A percentile compares a stretch with the other conserved stretches of the same genome.
These are phyloP conservation scores for Ctenochaetus hawaiiensis DNA, from an alignment of 2,797 vertebrate genomes.

Conservation along the genomic window DNA sequence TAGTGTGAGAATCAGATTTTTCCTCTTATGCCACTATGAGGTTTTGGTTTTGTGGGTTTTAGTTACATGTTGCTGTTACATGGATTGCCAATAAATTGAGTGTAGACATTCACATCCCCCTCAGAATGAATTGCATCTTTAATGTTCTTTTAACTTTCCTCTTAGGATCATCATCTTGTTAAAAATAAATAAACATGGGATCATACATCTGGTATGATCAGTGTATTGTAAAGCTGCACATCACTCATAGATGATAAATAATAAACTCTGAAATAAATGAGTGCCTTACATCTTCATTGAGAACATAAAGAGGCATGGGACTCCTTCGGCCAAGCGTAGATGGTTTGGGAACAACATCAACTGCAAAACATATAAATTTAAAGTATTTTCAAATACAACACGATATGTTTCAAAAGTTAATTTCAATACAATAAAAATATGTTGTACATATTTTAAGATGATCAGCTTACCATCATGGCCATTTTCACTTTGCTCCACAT, in stretches of 20 bases:
- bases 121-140: no score
- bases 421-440: neutral
- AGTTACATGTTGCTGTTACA: no score
- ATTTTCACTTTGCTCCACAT: slow-evolving; percentile 89
- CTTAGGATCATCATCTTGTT: no score
- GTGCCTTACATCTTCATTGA: slow-evolving; percentile 92
- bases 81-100: no score
- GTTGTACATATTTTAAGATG: neutral
- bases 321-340: slow-evolving; percentile 78
- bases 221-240: neutral
- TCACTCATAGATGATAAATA: neutral
- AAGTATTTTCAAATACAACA: neutral
- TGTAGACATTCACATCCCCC: no score
- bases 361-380: slow-evolving; percentile 70
- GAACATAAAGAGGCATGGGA: slow-evolving; percentile 93
- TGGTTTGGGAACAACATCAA: slow-evolving; percentile 89
- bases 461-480: slow-evolving; percentile 90
- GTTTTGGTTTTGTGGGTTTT: no score
- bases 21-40: no score
- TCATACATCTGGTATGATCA: no score
- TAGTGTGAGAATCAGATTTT: no score
- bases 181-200: no score
- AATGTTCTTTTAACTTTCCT: no score
- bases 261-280: neutral
- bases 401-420: neutral